Percentiles rank a stretch among this genome's conserved stretches.
These are phyloP conservation scores for Oostethus manadensis DNA, from an alignment of 2,113 vertebrate genomes.

Conservation along the genomic window DNA sequence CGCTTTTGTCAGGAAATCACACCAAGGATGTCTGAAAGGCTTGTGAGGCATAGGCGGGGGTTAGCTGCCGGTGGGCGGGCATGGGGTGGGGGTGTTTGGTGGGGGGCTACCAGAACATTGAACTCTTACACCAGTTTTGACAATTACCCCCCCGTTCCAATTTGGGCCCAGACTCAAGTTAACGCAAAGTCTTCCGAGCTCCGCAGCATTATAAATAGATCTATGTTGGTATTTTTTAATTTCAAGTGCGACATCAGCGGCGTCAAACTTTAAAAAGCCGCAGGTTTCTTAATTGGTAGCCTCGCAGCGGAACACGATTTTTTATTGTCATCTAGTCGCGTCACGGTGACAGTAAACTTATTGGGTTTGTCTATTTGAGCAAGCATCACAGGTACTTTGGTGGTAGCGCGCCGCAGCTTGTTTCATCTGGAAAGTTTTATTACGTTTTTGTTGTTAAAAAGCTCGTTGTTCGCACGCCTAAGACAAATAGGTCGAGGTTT, in stretches of 20 bases:
- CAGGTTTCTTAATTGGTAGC: slow-evolving; percentile 53
- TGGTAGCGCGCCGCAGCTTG: too few relatives aligned
- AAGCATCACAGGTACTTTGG: not conserved
- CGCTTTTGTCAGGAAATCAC: slow-evolving; percentile 71
- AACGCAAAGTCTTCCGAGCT: slow-evolving; percentile 61
- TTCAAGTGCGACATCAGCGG: slow-evolving; percentile 51
- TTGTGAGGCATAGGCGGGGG: slow-evolving; percentile 62
- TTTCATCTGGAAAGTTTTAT: slow-evolving; percentile 1
- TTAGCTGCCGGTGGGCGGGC: slow-evolving; percentile 43
- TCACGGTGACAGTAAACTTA: slow-evolving; percentile 4
- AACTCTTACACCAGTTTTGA: slow-evolving; percentile 70
- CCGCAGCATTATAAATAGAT: slow-evolving; percentile 62
- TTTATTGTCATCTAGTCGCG: not conserved
- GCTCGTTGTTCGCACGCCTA: too few relatives aligned
- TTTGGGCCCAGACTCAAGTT: slow-evolving; percentile 46
- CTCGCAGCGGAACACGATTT: slow-evolving; percentile 1
- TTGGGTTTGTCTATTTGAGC: slow-evolving; percentile 2
- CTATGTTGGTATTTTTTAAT: slow-evolving; percentile 56
- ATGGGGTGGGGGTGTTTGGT: too few relatives aligned
- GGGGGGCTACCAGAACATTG: slow-evolving; percentile 53
- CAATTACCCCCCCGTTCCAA: slow-evolving; percentile 66
- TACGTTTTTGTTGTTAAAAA: not conserved
- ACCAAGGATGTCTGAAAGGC: slow-evolving; percentile 76
- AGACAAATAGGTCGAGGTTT: slow-evolving; percentile 5
- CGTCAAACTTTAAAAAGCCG: slow-evolving; percentile 32